Evolutionary conservation across 2,888 invertebrate genomes (phyloP).

Genomic region (Deilephila elpenor): DNA sequence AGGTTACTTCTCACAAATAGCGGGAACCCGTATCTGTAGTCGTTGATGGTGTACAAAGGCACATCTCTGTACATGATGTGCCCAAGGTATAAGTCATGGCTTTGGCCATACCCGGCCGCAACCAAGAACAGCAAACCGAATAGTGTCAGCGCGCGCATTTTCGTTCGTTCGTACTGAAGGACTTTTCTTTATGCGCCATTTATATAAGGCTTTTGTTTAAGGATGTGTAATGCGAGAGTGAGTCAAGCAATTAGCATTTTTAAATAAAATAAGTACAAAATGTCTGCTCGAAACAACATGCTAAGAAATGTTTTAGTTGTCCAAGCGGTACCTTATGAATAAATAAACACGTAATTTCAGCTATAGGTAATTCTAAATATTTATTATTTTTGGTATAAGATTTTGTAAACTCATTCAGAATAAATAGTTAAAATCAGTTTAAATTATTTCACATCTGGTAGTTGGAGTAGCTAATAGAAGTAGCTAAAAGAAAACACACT

Average conservation of each 20-base stretch:
- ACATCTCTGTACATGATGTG: conserved; percentile 71
- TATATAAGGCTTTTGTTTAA: conserved; percentile 57
- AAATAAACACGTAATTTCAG: background rate
- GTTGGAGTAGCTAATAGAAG: too few relatives aligned
- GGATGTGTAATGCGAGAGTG: conserved; percentile 55
- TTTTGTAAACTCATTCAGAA: too few relatives aligned
- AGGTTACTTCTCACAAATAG: conserved; percentile 63
- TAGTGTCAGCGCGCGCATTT: conserved; percentile 62
- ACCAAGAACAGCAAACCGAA: conserved; percentile 57
- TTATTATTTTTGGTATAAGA: too few relatives aligned
- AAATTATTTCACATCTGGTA: too few relatives aligned
- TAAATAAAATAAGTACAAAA: too few relatives aligned
- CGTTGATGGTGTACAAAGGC: conserved; percentile 63
- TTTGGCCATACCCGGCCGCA: conserved; percentile 59
- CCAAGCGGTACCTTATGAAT: too few relatives aligned
- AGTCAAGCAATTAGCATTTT: conserved; percentile 37
- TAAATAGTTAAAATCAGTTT: too few relatives aligned
- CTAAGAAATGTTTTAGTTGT: background rate
- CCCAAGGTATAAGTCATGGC: conserved; percentile 69
- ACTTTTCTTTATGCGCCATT: conserved; percentile 59
- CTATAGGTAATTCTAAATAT: too few relatives aligned
- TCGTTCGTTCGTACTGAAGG: conserved; percentile 71
- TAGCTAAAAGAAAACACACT: too few relatives aligned
- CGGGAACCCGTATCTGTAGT: conserved; percentile 74
- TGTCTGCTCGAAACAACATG: too few relatives aligned